phyloP scores from a whole-genome alignment of 35 echinoderm and acorn worm genomes.

The Stichopus chloronotus region DNA sequence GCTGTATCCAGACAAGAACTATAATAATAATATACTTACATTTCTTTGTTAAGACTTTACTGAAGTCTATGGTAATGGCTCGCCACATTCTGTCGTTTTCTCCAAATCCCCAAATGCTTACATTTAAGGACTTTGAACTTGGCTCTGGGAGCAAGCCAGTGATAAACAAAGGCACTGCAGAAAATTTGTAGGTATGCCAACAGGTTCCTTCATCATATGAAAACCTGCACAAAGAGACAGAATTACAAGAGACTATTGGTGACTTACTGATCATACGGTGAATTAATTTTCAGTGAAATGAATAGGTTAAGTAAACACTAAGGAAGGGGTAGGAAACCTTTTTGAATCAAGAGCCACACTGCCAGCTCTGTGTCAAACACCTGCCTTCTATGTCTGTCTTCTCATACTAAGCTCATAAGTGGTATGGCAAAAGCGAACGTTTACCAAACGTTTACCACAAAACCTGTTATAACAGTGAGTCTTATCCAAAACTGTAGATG shows the following conservation, averaged over 20 bases:
- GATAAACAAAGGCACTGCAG: conserved; percentile 56
- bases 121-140: conserved; percentile 85
- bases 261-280: not conserved
- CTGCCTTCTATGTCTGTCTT: too few relatives aligned
- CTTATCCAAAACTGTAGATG: too few relatives aligned
- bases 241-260: not conserved
- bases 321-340: too few relatives aligned
- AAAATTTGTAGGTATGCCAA: conserved; percentile 87
- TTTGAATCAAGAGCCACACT: too few relatives aligned
- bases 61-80: conserved; percentile 82
- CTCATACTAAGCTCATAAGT: too few relatives aligned
- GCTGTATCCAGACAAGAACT: too few relatives aligned
- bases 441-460: too few relatives aligned
- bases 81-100: conserved; percentile 72
- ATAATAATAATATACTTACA: conserved; percentile 68
- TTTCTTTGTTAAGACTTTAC: conserved; percentile 64
- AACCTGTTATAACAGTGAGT: too few relatives aligned
- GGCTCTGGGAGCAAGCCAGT: conserved; percentile 92
- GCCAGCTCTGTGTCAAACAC: not conserved
- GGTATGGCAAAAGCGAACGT: too few relatives aligned
- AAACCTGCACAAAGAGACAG: conserved; percentile 68
- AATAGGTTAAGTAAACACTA: too few relatives aligned
- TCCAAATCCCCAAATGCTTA: conserved; percentile 94
- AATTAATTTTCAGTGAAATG: too few relatives aligned
- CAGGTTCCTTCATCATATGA: conserved; percentile 97